These are phyloP conservation scores for Poeciliopsis retropinna DNA, from an alignment of 2,113 vertebrate species.

Conservation along the genomic window DNA sequence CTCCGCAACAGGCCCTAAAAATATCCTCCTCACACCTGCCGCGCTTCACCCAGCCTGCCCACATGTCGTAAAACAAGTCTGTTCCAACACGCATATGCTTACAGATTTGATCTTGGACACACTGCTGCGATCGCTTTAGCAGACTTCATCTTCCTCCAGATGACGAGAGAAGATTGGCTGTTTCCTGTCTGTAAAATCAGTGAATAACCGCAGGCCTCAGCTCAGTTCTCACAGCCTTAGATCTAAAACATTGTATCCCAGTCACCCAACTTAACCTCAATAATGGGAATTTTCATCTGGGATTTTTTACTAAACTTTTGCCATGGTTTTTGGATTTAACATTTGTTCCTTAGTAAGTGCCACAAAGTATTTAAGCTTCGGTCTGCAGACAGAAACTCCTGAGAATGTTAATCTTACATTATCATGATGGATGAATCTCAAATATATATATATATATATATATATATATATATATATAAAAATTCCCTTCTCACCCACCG, in stretches of 20 bases:
- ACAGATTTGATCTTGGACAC: conserved; percentile 21
- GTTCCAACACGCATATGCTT: conserved; percentile 19
- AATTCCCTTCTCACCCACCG: no score
- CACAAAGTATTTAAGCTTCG: no score
- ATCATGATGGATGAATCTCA: no score
- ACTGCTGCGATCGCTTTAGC: conserved; percentile 53
- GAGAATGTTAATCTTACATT: no score
- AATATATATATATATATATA: no score
- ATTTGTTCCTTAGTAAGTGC: no score
- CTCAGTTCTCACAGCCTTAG: background rate
- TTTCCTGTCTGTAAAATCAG: conserved; percentile 45
- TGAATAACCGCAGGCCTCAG: conserved; percentile 26
- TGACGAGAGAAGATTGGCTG: conserved; percentile 37
- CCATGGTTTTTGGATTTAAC: no score
- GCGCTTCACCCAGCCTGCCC: conserved; percentile 37
- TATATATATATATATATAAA: no score
- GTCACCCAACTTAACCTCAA: conserved; percentile 28
- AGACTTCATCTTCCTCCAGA: conserved; percentile 36
- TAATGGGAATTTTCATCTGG: no score
- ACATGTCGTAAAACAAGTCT: conserved; percentile 56
- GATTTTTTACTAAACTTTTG: no score
- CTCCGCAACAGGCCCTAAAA: conserved; percentile 56
- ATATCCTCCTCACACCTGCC: conserved; percentile 68
- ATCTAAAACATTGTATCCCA: background rate
- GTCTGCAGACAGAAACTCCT: no score